These are phyloP conservation scores for Drosophila putrida DNA, from an alignment of 2,888 invertebrate genomes.

Conservation along the genomic window DNA sequence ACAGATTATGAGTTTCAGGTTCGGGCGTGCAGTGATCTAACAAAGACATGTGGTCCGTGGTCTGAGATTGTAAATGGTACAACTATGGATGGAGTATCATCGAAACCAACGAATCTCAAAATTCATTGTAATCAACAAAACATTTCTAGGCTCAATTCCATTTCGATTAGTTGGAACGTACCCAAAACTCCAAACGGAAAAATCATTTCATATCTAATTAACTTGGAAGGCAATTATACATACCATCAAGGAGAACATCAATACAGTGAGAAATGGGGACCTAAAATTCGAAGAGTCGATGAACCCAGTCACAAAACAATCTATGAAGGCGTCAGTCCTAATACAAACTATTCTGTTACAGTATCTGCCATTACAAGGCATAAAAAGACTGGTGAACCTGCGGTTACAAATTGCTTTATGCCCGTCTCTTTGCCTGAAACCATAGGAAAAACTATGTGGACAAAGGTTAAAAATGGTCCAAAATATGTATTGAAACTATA, in stretches of 20 bases:
- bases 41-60: constrained; percentile 91
- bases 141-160: constrained; percentile 86
- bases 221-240: constrained; percentile 87
- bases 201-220: constrained; percentile 91
- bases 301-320: constrained; percentile 85
- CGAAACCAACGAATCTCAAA: constrained; percentile 89
- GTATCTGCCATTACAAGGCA: constrained; percentile 92
- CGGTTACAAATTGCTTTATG: constrained; percentile 89
- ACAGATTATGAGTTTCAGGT: constrained; percentile 93
- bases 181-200: constrained; percentile 92
- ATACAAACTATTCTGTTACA: constrained; percentile 93
- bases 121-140: constrained; percentile 89
- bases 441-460: constrained; percentile 86
- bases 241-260: constrained; percentile 87
- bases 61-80: constrained; percentile 92
- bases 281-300: constrained; percentile 87
- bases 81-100: constrained; percentile 93
- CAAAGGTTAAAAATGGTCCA: constrained; percentile 87
- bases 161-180: constrained; percentile 90
- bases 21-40: constrained; percentile 92
- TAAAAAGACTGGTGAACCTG: constrained; percentile 90
- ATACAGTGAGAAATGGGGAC: constrained; percentile 87
- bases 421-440: constrained; percentile 90
- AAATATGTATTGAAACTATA: constrained; percentile 91
- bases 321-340: constrained; percentile 91